Base-by-base conservation (phyloP, 2,888 invertebrate genomes). In the Hirtodrosophila alboralis region DNA sequence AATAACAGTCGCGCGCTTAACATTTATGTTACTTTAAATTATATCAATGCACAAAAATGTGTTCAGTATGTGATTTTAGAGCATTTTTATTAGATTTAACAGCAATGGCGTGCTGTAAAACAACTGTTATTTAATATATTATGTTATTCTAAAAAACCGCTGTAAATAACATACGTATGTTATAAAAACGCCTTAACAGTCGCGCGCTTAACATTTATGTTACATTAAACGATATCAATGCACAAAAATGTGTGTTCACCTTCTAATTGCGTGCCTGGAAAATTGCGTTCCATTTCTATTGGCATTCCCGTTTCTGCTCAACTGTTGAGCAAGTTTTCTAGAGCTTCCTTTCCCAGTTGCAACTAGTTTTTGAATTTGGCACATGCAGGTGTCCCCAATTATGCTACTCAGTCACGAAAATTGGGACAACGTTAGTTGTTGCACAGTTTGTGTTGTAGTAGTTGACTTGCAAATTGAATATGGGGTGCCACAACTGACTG, bases 381-480 rank as follows among this genome's bases (percentile, higher is more conserved):
- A 75, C 81, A 86, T 86, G 86, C 81, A 84, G 81, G 86, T 81
- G 86, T 81, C 86, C 81, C 79, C 86, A 81, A 81, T 81, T 81
- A 84, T 72, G 66, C 59, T 60, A 64, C 65, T 40, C 36, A 34
- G 41, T 40, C 40, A 45, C 44, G 31, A 57, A 77, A 80, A 80
- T 86, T 80, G 80, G 86, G 81, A 86, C 80, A 86, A 70, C 74
- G 77, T 53, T 84, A 78, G 61, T 45, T n/a, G n/a, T n/a, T 61
- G 21, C 28, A 6, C 23, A 30, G 31, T 31, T 31, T 30, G 13
- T n/a, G 16, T 38, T n/a, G n/a, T n/a, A n/a, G 31, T 23, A 36
- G 59, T 30, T 44, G 45, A 54, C 33, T 85, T 79, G 78, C 78
- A 85, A 83, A 79, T 79, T 79, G 70, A 70, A 75, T 79, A 64